Evolutionary conservation across 2,888 invertebrate species (phyloP).

Genomic region (Ditula angustiorana): DNA sequence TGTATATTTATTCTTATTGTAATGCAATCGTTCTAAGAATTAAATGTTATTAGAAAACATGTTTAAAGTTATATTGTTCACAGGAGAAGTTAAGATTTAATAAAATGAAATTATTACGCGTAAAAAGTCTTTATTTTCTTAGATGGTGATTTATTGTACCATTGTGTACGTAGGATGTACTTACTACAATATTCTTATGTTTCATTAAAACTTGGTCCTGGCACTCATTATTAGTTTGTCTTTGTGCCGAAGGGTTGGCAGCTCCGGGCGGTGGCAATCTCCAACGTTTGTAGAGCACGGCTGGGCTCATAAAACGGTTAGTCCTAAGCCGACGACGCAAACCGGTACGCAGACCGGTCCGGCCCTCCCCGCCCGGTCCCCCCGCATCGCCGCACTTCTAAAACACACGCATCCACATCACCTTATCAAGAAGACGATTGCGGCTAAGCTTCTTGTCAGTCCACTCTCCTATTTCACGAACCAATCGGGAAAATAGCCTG

Average conservation of each 20-base stretch:
- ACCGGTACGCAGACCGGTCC: conserved; percentile 83
- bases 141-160: background rate
- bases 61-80: background rate
- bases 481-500: conserved; percentile 60
- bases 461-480: conserved; percentile 76
- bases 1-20: too few species aligned
- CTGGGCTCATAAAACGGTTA: conserved; percentile 83
- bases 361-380: conserved; percentile 56
- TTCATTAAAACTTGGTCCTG: background rate
- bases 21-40: too few species aligned
- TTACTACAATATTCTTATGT: background rate
- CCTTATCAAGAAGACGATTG: conserved; percentile 73
- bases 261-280: conserved; percentile 56
- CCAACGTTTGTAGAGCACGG: conserved; percentile 79
- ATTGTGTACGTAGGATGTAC: background rate
- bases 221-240: conserved; percentile 4
- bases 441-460: conserved; percentile 73
- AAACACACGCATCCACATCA: conserved; percentile 80
- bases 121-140: background rate
- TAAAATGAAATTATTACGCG: too few species aligned
- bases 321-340: conserved; percentile 75
- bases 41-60: background rate
- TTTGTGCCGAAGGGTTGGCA: conserved; percentile 56
- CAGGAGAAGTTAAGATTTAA: too few species aligned
- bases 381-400: conserved; percentile 68